Percentiles rank a stretch among this genome's conserved stretches.
Evolutionary conservation across 2,888 invertebrate genomes (phyloP).

Genomic region (Heteromyza rotundicornis): DNA sequence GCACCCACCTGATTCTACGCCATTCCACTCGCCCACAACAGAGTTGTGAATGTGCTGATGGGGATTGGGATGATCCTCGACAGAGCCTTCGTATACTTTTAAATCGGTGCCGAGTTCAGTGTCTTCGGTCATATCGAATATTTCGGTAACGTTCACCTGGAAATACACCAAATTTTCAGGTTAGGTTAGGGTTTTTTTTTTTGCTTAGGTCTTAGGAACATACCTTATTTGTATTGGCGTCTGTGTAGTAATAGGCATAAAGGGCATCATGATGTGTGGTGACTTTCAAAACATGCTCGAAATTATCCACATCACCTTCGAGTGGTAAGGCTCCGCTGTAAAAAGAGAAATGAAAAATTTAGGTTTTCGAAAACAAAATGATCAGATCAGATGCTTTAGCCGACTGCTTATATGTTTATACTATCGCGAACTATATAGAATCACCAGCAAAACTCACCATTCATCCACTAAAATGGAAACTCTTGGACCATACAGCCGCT

Average conservation of each 20-base stretch:
- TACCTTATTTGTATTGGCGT: slow-evolving; percentile 79
- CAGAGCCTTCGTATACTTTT: slow-evolving; percentile 57
- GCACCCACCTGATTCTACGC: slow-evolving; percentile 60
- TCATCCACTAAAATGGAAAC: slow-evolving; percentile 60
- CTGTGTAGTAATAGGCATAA: slow-evolving; percentile 90
- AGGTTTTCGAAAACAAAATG: not conserved
- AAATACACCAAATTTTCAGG: slow-evolving; percentile 28
- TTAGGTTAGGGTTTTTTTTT: not conserved
- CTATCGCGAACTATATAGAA: not conserved
- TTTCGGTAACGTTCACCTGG: slow-evolving; percentile 85
- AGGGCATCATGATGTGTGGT: slow-evolving; percentile 84
- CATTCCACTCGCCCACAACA: slow-evolving; percentile 61
- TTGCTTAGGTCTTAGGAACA: slow-evolving; percentile 13
- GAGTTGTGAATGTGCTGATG: slow-evolving; percentile 56
- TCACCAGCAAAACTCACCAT: slow-evolving; percentile 44
- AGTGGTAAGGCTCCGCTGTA: slow-evolving; percentile 56
- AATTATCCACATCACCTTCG: slow-evolving; percentile 67
- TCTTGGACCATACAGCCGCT: slow-evolving; percentile 53
- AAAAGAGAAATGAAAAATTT: not conserved
- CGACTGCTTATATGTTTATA: not conserved
- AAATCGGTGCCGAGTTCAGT: slow-evolving; percentile 68
- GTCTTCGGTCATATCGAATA: slow-evolving; percentile 84
- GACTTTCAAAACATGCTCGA: slow-evolving; percentile 76
- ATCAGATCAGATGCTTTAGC: not conserved
- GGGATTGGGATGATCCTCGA: slow-evolving; percentile 59